Conservation (phyloP, 2,797 vertebrate genomes). For the Acrocephalus scirpaceus region DNA sequence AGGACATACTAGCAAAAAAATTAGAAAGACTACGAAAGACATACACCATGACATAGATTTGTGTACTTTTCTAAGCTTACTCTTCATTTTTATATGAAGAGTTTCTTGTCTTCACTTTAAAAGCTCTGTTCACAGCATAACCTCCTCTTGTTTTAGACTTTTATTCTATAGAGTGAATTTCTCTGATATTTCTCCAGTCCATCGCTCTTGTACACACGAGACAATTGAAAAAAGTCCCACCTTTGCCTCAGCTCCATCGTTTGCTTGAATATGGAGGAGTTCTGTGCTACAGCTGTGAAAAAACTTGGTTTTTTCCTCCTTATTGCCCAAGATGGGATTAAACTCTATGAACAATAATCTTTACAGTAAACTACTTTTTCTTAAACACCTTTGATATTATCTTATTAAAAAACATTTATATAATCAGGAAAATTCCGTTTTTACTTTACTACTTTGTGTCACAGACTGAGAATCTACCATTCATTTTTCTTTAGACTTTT, state of each 20-base stretch:
- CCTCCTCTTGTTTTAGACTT: neutral
- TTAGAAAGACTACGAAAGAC: neutral
- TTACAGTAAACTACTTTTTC: neutral
- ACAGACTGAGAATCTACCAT: neutral
- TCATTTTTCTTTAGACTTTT: neutral
- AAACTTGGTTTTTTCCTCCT: neutral
- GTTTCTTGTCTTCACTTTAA: neutral
- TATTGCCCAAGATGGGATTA: neutral
- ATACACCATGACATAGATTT: neutral
- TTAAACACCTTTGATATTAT: neutral
- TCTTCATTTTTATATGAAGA: neutral
- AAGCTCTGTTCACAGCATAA: neutral
- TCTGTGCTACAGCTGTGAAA: neutral
- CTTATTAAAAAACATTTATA: neutral
- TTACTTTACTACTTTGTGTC: neutral
- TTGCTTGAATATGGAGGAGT: neutral
- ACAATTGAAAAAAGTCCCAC: accelerated
- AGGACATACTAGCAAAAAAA: neutral
- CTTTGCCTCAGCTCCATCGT: neutral
- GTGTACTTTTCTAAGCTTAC: neutral
- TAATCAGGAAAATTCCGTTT: neutral
- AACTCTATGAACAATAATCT: neutral
- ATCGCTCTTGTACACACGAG: neutral
- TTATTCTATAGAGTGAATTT: neutral
- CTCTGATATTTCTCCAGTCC: neutral